phyloP scores from a whole-genome alignment of 2,797 vertebrate genomes.

The Cossypha caffra region DNA sequence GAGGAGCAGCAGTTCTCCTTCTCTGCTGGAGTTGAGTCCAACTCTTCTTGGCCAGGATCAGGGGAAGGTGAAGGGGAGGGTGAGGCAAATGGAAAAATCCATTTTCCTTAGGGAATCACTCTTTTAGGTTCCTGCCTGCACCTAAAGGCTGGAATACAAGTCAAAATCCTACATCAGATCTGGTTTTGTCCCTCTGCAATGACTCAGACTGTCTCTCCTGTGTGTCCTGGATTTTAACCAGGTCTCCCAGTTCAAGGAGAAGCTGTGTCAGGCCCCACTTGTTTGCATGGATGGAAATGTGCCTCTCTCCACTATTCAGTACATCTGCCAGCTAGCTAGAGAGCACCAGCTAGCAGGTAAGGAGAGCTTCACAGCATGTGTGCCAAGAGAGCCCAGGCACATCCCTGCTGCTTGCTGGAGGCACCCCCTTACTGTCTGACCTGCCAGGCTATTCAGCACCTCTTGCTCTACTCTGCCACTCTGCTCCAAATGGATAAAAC shows the following conservation, averaged over 20 bases:
- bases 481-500: background rate
- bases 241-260: constrained; percentile 87
- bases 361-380: background rate
- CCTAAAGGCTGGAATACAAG: background rate
- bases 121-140: background rate
- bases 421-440: background rate
- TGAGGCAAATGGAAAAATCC: background rate
- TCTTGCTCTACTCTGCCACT: background rate
- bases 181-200: background rate
- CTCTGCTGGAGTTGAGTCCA: background rate
- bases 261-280: constrained; percentile 80
- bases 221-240: constrained; percentile 61
- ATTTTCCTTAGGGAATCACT: background rate
- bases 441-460: background rate
- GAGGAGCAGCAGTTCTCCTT: background rate
- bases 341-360: constrained; percentile 82
- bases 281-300: constrained; percentile 91
- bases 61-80: background rate
- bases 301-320: constrained; percentile 85
- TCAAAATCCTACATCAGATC: background rate
- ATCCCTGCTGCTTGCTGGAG: background rate
- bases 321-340: constrained; percentile 82
- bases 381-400: background rate
- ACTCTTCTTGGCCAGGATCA: background rate
- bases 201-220: background rate